These are phyloP conservation scores for Halictus rubicundus DNA, from an alignment of 1,140 invertebrate genomes.

Conservation along the genomic window DNA sequence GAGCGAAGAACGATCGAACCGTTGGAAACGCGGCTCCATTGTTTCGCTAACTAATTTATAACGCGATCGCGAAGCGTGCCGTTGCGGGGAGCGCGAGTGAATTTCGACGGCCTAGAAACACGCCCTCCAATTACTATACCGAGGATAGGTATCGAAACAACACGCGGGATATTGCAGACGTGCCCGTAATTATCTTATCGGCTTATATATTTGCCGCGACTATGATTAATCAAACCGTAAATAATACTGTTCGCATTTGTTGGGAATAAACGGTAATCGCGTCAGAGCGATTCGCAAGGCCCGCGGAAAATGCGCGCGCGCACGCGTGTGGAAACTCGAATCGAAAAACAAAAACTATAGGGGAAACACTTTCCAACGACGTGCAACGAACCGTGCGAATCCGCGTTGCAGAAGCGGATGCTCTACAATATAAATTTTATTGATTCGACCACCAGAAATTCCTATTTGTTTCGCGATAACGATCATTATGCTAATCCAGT, in stretches of 20 bases:
- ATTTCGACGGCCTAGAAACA: slow-evolving; percentile 22
- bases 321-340: background rate
- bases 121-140: background rate
- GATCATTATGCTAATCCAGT: too few relatives aligned
- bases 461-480: too few relatives aligned
- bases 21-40: background rate
- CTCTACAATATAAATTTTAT: background rate
- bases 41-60: slow-evolving; percentile 17
- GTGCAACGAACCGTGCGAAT: background rate
- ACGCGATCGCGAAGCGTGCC: background rate
- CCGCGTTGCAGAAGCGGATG: background rate
- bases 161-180: slow-evolving; percentile 1
- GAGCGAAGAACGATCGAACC: background rate
- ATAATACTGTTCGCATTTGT: background rate
- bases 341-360: background rate
- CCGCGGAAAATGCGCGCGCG: too few relatives aligned
- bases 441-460: too few relatives aligned
- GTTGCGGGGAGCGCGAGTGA: background rate
- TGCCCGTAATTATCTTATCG: slow-evolving; percentile 45
- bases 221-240: slow-evolving; percentile 28
- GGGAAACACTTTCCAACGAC: background rate
- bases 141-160: slow-evolving; percentile 23
- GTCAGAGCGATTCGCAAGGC: background rate
- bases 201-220: slow-evolving; percentile 27
- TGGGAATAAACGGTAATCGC: background rate